Percentiles rank a stretch among this genome's conserved stretches.
Evolutionary conservation across 2,888 invertebrate species (phyloP).

Genomic region (Sisyra terminalis): DNA sequence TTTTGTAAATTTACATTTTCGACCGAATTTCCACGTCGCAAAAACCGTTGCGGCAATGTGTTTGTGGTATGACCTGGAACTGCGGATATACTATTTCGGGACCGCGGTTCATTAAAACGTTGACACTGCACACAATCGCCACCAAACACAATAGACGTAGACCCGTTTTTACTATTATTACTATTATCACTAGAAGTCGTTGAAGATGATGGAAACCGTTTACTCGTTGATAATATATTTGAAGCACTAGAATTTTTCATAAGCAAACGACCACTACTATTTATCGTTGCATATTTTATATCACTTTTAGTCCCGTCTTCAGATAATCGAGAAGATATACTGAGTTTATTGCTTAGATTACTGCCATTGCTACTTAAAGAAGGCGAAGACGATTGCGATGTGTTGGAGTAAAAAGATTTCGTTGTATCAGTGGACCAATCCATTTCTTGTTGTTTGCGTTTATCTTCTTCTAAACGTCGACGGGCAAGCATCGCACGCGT

Average conservation of each 20-base stretch:
- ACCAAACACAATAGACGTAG: not conserved
- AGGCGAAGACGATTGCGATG: not conserved
- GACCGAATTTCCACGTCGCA: constrained; percentile 22
- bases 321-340: not conserved
- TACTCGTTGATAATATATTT: constrained; percentile 21
- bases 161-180: constrained; percentile 6
- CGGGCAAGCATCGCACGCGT: constrained; percentile 48
- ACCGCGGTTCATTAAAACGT: constrained; percentile 4
- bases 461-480: constrained; percentile 26
- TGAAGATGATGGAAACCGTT: too few species aligned
- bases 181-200: constrained; percentile 10
- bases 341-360: too few species aligned
- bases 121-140: not conserved
- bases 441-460: constrained; percentile 33
- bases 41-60: constrained; percentile 3
- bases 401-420: not conserved
- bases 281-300: not conserved
- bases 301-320: not conserved
- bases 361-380: too few species aligned
- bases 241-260: constrained; percentile 27
- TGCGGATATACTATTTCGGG: constrained; percentile 3
- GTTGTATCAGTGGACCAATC: constrained; percentile 19
- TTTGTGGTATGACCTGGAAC: not conserved
- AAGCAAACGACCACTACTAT: constrained; percentile 12
- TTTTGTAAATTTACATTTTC: constrained; percentile 20